Base-by-base conservation (phyloP, 2,113 vertebrate species). In the Saimiri boliviensis region DNA sequence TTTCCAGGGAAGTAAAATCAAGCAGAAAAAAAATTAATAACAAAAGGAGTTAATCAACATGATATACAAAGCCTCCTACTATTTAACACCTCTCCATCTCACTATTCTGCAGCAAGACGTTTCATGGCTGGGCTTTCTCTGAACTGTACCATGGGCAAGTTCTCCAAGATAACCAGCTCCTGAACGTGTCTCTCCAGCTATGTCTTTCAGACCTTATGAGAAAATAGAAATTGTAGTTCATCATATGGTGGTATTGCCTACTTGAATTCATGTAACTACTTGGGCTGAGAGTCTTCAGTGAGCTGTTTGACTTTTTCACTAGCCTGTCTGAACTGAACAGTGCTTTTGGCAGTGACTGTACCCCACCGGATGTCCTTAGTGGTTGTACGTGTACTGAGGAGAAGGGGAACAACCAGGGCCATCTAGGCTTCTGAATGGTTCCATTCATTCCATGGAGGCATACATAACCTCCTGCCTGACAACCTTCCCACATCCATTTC, bases 381-480 rank as follows among this genome's bases (percentile, higher is more conserved):
- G 79, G 54, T 70, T 79, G n/a, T 66, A 54, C 3, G 5, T 91
- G 89, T 84, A 88, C 60, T 45, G 76, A 95, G 52, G 45, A 79
- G 21, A 49, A 74, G 56, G 37, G 58, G 8, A 74, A 52, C 23
- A 60, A 23, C 25, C 49, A 54, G 79, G 52, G 63, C 16, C 76
- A 86, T 80, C 58, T 71, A 74, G 73, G 60, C 40, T 89, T 96
- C 54, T 97, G 74, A 97, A 98, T 97, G 96, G 66, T 66, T 45
- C 95, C 42, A 95, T 96, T 98, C 68, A 96, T 92, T 71, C 70
- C 42, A 56, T 6, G 32, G 52, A 94, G 86, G 32, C 25, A 60
- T 79, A 82, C 25, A 60, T 83, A 82, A 11, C 68, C 84, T 94
- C 17, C 86, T 93, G 49, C 68, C 42, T 76, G 74, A 42, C 8